Evolutionary conservation across 2,113 vertebrate species (phyloP).

Genomic region (Craseonycteris thonglongyai): DNA sequence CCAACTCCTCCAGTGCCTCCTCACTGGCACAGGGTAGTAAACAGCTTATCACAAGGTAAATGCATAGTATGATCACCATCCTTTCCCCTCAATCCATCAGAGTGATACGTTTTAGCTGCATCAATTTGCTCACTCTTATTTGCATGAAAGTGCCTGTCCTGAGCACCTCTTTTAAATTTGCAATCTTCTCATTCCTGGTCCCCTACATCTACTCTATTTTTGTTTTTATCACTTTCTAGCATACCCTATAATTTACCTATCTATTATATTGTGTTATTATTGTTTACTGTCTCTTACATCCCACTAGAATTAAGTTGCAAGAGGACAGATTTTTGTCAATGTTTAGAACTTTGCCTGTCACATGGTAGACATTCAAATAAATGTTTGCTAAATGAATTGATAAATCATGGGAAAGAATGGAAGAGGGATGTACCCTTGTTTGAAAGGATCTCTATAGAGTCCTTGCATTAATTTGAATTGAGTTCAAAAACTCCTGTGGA

Average conservation of each 20-base stretch:
- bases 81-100: neutral
- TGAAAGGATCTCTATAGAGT: neutral
- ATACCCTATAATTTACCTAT: neutral
- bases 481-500: neutral
- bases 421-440: neutral
- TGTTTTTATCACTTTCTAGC: neutral
- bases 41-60: neutral
- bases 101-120: neutral
- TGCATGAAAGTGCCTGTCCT: neutral
- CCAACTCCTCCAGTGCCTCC: neutral
- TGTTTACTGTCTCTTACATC: neutral
- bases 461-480: constrained; percentile 15
- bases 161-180: neutral
- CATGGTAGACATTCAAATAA: neutral
- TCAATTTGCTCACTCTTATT: neutral
- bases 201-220: neutral
- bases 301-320: constrained; percentile 23
- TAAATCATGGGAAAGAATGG: neutral
- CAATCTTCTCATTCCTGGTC: neutral
- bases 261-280: neutral
- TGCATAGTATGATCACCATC: neutral
- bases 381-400: neutral
- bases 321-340: neutral
- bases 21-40: neutral
- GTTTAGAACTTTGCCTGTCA: neutral